Percentiles rank a stretch among this genome's conserved stretches.
Conservation (phyloP, 2,888 invertebrate species). For the Drosophila setosimentum region DNA sequence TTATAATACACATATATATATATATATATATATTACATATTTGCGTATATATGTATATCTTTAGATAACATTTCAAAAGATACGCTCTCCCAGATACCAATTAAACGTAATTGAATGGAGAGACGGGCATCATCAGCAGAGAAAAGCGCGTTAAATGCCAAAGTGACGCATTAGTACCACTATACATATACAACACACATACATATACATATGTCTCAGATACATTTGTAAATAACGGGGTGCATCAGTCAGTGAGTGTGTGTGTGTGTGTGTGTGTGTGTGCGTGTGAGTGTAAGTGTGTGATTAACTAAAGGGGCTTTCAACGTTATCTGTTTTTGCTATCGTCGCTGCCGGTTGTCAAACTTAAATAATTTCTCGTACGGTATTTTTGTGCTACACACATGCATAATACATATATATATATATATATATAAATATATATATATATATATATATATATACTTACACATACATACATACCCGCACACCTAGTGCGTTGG, state of each 20-base stretch:
- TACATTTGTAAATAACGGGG: neutral
- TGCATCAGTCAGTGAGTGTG: conserved; percentile 9
- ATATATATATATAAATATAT: too few species aligned
- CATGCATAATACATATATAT: neutral
- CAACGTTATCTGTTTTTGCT: conserved; percentile 17
- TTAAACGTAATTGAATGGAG: conserved; percentile 42
- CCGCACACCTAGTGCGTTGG: neutral
- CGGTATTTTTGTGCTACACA: conserved; percentile 7
- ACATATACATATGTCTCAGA: neutral
- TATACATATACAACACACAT: too few species aligned
- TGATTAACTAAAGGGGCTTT: neutral
- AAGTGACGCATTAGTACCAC: conserved; percentile 44
- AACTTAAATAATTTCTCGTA: conserved; percentile 16
- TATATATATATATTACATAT: conserved; percentile 26
- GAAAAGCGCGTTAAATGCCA: conserved; percentile 39
- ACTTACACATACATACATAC: neutral
- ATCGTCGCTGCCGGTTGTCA: conserved; percentile 9
- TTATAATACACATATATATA: conserved; percentile 23
- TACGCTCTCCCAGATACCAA: conserved; percentile 2
- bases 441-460: too few species aligned
- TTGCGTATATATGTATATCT: conserved; percentile 21
- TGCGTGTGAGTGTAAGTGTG: conserved; percentile 1
- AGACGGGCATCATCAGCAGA: conserved; percentile 30
- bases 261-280: neutral
- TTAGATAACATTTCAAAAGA: conserved; percentile 17